phyloP scores from a whole-genome alignment of 2,797 vertebrate genomes.

The Pterois miles region DNA sequence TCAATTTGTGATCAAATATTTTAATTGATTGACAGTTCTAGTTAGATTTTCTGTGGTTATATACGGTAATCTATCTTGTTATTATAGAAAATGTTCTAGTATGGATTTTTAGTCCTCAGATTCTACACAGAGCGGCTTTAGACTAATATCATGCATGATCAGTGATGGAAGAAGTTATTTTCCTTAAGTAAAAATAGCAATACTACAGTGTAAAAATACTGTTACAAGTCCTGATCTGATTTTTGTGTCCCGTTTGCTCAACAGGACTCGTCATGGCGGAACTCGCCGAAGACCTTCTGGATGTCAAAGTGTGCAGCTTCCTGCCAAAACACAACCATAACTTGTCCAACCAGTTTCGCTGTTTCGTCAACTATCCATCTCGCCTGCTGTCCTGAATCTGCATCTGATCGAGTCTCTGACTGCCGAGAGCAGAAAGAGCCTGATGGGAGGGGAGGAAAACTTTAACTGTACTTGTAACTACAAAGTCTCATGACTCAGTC shows the following conservation, averaged over 20 bases:
- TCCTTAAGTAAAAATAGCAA: no score
- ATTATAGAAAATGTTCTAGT: no score
- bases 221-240: background rate
- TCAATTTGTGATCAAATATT: no score
- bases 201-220: no score
- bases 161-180: no score
- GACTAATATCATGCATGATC: no score
- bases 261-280: slow-evolving; percentile 92
- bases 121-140: no score
- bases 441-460: background rate
- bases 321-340: slow-evolving; percentile 89
- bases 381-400: slow-evolving; percentile 68
- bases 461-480: background rate
- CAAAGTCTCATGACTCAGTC: background rate
- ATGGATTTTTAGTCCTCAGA: no score
- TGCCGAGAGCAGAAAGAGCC: no score
- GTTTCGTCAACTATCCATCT: slow-evolving; percentile 92
- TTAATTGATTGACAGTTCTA: no score
- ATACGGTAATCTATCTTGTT: no score
- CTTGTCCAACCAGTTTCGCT: slow-evolving; percentile 94
- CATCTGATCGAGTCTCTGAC: background rate
- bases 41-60: no score
- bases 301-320: slow-evolving; percentile 88
- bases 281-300: slow-evolving; percentile 84
- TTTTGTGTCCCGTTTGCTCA: background rate